Evolutionary conservation across 2,797 vertebrate genomes (phyloP).

Genomic region (Acridotheres tristis): DNA sequence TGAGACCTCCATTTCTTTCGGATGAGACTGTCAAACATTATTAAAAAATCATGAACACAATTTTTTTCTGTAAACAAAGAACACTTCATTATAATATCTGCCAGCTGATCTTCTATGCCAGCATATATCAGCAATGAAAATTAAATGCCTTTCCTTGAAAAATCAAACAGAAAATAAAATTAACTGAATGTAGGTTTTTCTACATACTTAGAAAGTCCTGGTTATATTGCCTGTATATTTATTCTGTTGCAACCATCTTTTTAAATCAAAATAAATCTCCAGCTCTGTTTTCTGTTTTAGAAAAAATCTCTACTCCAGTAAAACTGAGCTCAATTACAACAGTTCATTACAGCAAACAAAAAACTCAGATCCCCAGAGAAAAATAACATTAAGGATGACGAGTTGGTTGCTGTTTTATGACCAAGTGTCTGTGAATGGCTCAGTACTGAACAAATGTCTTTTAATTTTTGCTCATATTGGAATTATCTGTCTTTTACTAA

Average conservation of each 20-base stretch:
- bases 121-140: not conserved
- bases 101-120: not conserved
- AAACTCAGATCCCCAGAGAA: constrained; percentile 18
- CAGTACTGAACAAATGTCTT: not conserved
- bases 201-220: not conserved
- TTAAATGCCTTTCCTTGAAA: not conserved
- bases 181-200: not conserved
- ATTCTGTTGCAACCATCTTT: not conserved
- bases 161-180: not conserved
- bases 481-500: constrained; percentile 5
- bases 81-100: constrained; percentile 19
- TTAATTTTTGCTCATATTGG: constrained; percentile 3
- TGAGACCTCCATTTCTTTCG: constrained; percentile 1
- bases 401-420: constrained; percentile 37
- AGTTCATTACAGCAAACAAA: constrained; percentile 55
- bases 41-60: constrained; percentile 45
- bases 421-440: not conserved
- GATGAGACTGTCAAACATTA: constrained; percentile 25
- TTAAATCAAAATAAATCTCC: not conserved
- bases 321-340: constrained; percentile 26
- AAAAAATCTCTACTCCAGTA: not conserved
- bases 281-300: not conserved
- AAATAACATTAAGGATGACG: not conserved
- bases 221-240: not conserved
- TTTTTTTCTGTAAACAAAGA: constrained; percentile 47